phyloP scores from a whole-genome alignment of 2,797 vertebrate species.

The Pyrocephalus nanus region DNA sequence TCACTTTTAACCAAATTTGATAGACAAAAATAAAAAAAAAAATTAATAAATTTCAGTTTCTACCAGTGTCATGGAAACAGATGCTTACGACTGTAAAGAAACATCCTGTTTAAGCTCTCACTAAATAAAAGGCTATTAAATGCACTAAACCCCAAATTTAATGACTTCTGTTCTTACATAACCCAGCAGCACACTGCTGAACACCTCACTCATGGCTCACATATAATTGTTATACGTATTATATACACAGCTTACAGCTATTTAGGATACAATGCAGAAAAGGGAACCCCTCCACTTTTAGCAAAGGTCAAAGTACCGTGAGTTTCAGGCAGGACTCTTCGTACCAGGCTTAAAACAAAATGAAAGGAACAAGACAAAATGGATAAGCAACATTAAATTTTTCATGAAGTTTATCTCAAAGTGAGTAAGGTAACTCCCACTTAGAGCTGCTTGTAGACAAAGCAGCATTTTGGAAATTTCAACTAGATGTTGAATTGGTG shows the following conservation, averaged over 20 bases:
- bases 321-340: neutral
- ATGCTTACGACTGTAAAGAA: slow-evolving; percentile 3
- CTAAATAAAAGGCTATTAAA: neutral
- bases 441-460: neutral
- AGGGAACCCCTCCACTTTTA: neutral
- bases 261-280: neutral
- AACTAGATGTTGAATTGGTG: neutral
- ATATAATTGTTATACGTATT: neutral
- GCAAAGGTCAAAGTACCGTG: fast-evolving
- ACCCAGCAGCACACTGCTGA: neutral
- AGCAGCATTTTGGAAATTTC: neutral
- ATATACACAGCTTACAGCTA: no score
- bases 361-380: neutral
- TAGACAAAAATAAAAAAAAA: neutral
- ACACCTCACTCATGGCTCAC: neutral
- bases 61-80: neutral
- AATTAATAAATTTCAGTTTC: neutral
- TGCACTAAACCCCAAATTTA: neutral
- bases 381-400: neutral
- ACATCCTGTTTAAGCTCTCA: neutral
- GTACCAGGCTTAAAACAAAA: neutral
- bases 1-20: slow-evolving; percentile 13
- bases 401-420: neutral
- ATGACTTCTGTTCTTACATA: slow-evolving; percentile 18
- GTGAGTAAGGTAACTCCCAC: neutral